Conservation (phyloP, 1,140 invertebrate genomes). For the Drosophila carrolli region DNA sequence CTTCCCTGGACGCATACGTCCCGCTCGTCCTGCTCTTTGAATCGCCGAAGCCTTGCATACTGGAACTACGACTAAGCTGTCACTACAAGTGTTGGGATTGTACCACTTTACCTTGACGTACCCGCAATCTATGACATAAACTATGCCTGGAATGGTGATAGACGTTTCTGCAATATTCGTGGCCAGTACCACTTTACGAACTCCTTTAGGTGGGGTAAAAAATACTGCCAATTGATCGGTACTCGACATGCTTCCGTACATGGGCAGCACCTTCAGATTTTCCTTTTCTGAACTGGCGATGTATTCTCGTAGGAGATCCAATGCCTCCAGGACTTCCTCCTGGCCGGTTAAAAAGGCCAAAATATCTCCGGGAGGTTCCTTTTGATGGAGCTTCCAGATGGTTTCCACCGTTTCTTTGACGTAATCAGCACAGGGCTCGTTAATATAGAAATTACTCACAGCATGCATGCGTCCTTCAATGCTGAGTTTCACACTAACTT, state of each 20-base stretch:
- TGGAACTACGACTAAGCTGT: constrained; percentile 93
- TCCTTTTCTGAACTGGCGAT: constrained; percentile 86
- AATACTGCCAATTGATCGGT: constrained; percentile 96
- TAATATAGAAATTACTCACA: constrained; percentile 93
- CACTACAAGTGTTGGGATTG: constrained; percentile 93
- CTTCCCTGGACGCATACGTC: constrained; percentile 93
- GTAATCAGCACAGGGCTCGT: constrained; percentile 96
- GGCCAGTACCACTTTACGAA: constrained; percentile 96
- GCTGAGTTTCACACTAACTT: constrained; percentile 93
- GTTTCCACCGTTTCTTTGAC: constrained; percentile 94
- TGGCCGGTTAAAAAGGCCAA: constrained; percentile 97
- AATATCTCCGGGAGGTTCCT: constrained; percentile 93
- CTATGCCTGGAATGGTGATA: constrained; percentile 93
- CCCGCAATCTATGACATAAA: constrained; percentile 98
- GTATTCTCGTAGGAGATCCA: constrained; percentile 89
- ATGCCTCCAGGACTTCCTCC: constrained; percentile 94
- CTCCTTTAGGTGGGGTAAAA: constrained; percentile 89
- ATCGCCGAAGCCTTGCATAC: constrained; percentile 95
- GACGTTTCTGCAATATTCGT: constrained; percentile 99
- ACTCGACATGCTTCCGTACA: constrained; percentile 96
- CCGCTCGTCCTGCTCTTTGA: constrained; percentile 96
- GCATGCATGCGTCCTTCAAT: constrained; percentile 96
- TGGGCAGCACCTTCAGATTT: constrained; percentile 92
- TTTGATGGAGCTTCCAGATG: constrained; percentile 94
- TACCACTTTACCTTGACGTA: constrained; percentile 98